Evolutionary conservation across 2,888 invertebrate genomes (phyloP).

Genomic region (Steinernema carpocapsae): DNA sequence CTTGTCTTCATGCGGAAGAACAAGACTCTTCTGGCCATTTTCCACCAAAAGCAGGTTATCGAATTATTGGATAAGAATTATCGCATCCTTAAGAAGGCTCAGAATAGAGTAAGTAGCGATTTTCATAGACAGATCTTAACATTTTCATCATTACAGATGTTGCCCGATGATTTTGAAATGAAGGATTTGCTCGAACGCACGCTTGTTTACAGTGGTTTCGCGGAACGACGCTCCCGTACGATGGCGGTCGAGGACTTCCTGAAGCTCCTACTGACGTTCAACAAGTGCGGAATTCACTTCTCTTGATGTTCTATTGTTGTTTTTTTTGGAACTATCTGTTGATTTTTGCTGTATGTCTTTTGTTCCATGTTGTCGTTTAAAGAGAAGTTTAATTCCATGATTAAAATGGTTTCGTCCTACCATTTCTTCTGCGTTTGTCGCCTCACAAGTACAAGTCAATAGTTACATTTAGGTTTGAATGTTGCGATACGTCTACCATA

Average conservation of each 20-base stretch:
- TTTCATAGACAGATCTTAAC: not conserved
- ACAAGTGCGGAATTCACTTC: constrained; percentile 90
- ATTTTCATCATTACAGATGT: constrained; percentile 3
- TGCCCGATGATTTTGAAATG: constrained; percentile 80
- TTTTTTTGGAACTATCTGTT: constrained; percentile 5
- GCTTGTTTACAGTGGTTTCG: constrained; percentile 76
- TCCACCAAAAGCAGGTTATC: constrained; percentile 80
- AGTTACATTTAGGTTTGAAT: too few species aligned
- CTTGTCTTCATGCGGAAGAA: constrained; percentile 95
- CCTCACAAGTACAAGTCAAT: too few species aligned
- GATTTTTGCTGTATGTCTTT: not conserved
- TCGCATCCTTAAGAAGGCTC: constrained; percentile 83
- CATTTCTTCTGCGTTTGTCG: too few species aligned
- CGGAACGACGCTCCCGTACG: constrained; percentile 82
- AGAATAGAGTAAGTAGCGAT: constrained; percentile 76
- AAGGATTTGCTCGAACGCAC: constrained; percentile 81
- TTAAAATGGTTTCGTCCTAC: too few species aligned
- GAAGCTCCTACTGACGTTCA: constrained; percentile 83
- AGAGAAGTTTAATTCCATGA: not conserved
- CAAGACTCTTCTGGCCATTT: constrained; percentile 88
- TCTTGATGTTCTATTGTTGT: not conserved
- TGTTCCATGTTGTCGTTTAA: not conserved
- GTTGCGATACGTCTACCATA: too few species aligned
- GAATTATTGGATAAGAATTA: constrained; percentile 89
- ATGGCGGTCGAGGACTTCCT: constrained; percentile 98